Conservation (phyloP, 2,797 vertebrate genomes). For the Pantherophis vulpinus region DNA sequence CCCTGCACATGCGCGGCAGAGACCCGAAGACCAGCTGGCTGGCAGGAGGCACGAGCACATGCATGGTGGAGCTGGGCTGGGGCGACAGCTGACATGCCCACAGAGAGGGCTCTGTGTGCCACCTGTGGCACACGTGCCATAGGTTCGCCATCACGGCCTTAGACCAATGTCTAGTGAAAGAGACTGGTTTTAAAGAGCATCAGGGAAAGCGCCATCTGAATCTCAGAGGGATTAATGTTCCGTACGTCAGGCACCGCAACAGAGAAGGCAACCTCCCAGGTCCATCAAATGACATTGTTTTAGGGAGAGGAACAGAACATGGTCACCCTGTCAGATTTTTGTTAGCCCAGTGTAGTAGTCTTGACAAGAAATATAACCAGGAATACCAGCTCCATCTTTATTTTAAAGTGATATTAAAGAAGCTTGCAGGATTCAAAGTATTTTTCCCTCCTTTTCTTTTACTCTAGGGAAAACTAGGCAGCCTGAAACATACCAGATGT, state of each 20-base stretch:
- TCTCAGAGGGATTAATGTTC: neutral
- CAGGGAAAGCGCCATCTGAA: neutral
- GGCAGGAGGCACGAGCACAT: too few relatives aligned
- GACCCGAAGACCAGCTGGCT: too few relatives aligned
- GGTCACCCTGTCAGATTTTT: neutral
- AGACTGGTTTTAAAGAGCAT: neutral
- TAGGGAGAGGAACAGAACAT: neutral
- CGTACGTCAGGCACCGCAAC: accelerated
- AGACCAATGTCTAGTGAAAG: too few relatives aligned
- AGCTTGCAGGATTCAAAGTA: neutral
- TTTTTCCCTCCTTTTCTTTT: neutral
- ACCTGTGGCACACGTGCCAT: too few relatives aligned
- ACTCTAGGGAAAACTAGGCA: neutral
- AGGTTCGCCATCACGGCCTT: too few relatives aligned
- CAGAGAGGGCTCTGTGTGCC: too few relatives aligned
- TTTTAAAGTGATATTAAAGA: neutral
- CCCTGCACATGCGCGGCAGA: too few relatives aligned
- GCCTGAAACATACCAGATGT: neutral
- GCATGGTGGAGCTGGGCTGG: too few relatives aligned
- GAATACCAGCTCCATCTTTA: neutral
- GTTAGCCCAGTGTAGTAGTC: neutral
- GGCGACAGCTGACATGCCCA: too few relatives aligned
- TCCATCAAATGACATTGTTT: neutral
- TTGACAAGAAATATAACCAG: neutral
- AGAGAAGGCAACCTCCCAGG: neutral